Evolutionary conservation across 2,797 vertebrate species (phyloP).

Genomic region (Gila robusta): DNA sequence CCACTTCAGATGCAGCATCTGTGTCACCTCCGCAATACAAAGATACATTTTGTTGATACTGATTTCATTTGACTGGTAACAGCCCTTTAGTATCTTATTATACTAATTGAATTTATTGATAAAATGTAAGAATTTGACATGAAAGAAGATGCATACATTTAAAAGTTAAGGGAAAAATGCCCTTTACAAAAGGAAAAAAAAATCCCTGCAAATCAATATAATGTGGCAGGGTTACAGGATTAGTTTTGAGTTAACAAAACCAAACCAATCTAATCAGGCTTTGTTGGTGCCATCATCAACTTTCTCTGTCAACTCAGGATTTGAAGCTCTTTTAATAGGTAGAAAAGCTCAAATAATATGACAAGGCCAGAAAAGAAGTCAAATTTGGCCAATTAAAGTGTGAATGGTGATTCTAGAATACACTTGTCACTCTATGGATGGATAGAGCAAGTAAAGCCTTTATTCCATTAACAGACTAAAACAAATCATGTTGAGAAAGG

Average conservation of each 20-base stretch:
- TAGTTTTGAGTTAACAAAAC: too few relatives aligned
- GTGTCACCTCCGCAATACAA: not conserved
- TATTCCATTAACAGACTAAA: constrained; percentile 18
- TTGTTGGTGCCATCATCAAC: too few relatives aligned
- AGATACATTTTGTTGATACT: not conserved
- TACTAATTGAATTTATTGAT: not conserved
- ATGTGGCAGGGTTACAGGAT: too few relatives aligned
- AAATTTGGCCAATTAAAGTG: constrained; percentile 20
- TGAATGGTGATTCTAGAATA: constrained; percentile 5
- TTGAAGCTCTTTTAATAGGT: constrained; percentile 7
- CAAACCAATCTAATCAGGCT: too few relatives aligned
- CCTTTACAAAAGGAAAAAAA: too few relatives aligned
- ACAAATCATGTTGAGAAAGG: constrained; percentile 20
- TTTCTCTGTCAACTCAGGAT: not conserved
- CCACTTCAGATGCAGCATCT: too few relatives aligned
- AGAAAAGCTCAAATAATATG: not conserved
- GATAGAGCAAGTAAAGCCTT: constrained; percentile 25
- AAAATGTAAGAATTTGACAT: not conserved
- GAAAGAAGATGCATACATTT: not conserved
- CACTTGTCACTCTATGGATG: constrained; percentile 5
- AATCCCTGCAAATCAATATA: not conserved
- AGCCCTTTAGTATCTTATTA: not conserved
- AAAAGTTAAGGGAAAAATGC: not conserved
- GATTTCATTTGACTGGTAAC: not conserved
- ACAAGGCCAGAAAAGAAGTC: not conserved